Conservation (phyloP, 2,113 vertebrate species). For the Cacatua alba region DNA sequence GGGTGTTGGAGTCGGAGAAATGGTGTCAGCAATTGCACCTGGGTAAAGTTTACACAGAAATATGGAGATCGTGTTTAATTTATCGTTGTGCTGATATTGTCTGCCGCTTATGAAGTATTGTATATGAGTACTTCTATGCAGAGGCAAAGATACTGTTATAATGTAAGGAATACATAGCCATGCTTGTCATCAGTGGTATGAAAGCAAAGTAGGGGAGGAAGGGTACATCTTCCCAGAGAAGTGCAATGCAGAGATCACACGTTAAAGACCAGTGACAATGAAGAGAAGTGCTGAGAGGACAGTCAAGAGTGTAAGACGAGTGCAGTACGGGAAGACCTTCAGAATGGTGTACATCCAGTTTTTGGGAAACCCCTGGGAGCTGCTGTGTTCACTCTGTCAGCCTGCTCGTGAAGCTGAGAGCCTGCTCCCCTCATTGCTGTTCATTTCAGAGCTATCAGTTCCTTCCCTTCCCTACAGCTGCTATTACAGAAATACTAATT, state of each 20-base stretch:
- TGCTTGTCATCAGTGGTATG: background rate
- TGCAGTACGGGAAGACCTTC: background rate
- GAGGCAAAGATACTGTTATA: background rate
- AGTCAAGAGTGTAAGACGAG: background rate
- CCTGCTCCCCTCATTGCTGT: background rate
- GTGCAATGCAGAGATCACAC: accelerated
- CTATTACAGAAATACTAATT: background rate
- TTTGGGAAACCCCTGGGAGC: background rate
- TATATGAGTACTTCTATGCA: background rate
- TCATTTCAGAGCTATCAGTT: background rate
- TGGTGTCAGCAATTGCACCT: background rate
- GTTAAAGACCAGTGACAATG: background rate
- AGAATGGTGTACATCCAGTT: background rate
- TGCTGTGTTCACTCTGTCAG: background rate
- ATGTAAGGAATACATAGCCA: background rate
- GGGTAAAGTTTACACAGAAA: background rate
- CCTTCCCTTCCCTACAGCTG: background rate
- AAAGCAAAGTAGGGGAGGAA: background rate
- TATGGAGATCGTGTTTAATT: background rate
- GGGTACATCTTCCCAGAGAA: background rate
- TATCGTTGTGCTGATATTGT: background rate
- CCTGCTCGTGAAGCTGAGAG: background rate
- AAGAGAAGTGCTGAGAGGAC: background rate
- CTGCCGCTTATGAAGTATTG: background rate
- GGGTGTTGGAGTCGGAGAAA: background rate